Conservation (phyloP, 1,140 invertebrate genomes). For the Drosophila cardini region DNA sequence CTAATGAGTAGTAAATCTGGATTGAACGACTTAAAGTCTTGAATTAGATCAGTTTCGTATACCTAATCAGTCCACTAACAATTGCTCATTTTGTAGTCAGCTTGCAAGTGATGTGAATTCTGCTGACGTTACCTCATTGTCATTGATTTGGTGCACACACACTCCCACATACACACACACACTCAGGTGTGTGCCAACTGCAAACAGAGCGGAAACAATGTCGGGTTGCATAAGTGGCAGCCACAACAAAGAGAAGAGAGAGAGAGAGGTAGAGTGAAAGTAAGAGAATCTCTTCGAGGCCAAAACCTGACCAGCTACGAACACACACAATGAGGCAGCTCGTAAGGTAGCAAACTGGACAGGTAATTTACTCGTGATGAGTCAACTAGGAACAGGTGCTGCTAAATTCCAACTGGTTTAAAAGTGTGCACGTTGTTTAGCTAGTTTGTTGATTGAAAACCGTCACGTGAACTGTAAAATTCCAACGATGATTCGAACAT, state of each 20-base stretch:
- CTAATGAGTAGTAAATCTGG: not conserved
- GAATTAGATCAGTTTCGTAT: not conserved
- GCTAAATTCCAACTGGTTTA: constrained; percentile 14
- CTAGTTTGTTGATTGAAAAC: constrained; percentile 34
- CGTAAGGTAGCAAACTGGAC: not conserved
- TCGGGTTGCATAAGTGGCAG: constrained; percentile 32
- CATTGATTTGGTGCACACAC: constrained; percentile 27
- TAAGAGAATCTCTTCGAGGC: constrained; percentile 9
- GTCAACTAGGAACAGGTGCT: constrained; percentile 33
- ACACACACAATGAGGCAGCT: not conserved
- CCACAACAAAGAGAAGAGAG: constrained; percentile 17
- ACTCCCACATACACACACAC: not conserved
- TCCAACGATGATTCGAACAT: constrained; percentile 34
- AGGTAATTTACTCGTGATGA: constrained; percentile 17
- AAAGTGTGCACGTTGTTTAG: constrained; percentile 12
- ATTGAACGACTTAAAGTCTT: not conserved
- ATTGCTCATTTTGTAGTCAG: constrained; percentile 38
- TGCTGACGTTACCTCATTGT: constrained; percentile 31
- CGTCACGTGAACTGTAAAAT: constrained; percentile 33
- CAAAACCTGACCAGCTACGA: constrained; percentile 15
- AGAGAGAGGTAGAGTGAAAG: not conserved
- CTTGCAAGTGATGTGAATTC: constrained; percentile 21
- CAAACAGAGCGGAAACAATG: constrained; percentile 28
- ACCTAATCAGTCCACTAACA: not conserved
- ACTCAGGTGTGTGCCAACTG: not conserved